A percentile compares a stretch with the other conserved stretches of the same genome.
phyloP scores from a whole-genome alignment of 2,113 vertebrate genomes.

The Erinaceus europaeus region DNA sequence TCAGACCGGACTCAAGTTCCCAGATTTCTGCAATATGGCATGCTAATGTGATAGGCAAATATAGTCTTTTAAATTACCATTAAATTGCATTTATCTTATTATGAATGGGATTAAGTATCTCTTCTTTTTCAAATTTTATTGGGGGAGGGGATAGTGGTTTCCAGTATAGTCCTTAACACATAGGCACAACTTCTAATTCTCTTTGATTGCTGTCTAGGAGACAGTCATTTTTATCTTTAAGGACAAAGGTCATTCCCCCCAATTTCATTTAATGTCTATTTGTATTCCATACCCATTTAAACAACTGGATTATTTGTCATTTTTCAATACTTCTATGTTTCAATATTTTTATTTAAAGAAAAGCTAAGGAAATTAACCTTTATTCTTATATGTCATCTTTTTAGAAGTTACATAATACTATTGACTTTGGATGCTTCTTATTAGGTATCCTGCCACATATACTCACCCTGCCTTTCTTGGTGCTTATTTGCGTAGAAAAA shows the following conservation, averaged over 20 bases:
- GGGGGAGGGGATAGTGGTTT: too few species aligned
- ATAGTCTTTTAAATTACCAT: background rate
- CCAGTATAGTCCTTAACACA: too few species aligned
- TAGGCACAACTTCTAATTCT: too few species aligned
- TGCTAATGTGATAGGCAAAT: background rate
- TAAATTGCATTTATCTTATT: background rate
- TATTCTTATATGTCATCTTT: background rate
- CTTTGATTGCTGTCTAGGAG: too few species aligned
- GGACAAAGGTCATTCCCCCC: background rate
- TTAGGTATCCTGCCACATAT: background rate
- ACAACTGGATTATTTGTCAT: background rate
- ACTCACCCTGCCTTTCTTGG: too few species aligned
- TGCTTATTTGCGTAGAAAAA: background rate
- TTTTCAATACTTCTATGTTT: slow-evolving; percentile 30
- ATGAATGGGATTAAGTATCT: background rate
- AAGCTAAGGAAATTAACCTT: background rate
- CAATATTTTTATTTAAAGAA: background rate
- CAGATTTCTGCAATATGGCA: background rate
- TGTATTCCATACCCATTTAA: background rate
- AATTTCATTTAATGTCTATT: background rate
- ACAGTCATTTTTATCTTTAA: background rate
- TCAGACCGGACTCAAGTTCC: background rate
- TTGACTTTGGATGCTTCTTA: background rate
- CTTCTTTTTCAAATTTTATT: too few species aligned
- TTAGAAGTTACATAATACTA: background rate